Evolutionary conservation across 2,113 vertebrate genomes (phyloP).

Genomic region (Mirza zaza): DNA sequence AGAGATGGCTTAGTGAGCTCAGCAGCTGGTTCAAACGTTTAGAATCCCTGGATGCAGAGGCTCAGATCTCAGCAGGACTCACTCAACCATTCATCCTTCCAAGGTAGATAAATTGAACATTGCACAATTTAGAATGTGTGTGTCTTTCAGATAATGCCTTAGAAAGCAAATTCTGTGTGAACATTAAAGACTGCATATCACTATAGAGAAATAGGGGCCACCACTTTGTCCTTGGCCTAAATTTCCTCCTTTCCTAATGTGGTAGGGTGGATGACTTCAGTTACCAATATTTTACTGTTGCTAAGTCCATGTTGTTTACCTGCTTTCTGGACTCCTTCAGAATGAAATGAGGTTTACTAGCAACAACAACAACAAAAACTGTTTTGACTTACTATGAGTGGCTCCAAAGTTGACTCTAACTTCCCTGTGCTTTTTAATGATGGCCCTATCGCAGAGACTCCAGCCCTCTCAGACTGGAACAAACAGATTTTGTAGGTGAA

Average conservation of each 20-base stretch:
- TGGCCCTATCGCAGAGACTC: slow-evolving; percentile 14
- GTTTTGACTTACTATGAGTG: slow-evolving; percentile 10
- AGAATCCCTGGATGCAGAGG: slow-evolving; percentile 28
- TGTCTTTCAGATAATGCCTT: slow-evolving; percentile 75
- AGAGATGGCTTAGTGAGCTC: background rate
- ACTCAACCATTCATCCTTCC: slow-evolving; percentile 71
- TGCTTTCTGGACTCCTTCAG: slow-evolving; percentile 40
- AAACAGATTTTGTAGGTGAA: slow-evolving; percentile 55
- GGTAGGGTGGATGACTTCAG: background rate
- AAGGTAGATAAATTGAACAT: slow-evolving; percentile 75
- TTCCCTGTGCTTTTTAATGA: slow-evolving; percentile 52
- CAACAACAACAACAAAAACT: background rate
- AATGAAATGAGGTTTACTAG: slow-evolving; percentile 59
- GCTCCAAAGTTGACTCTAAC: slow-evolving; percentile 39
- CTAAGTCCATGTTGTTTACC: background rate
- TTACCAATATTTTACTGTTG: background rate
- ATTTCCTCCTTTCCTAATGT: slow-evolving; percentile 47
- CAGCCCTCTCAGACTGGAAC: slow-evolving; percentile 38
- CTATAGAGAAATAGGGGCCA: slow-evolving; percentile 58
- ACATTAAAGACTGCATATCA: slow-evolving; percentile 69
- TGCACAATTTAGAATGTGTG: slow-evolving; percentile 74
- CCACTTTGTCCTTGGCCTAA: slow-evolving; percentile 74
- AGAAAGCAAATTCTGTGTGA: slow-evolving; percentile 72
- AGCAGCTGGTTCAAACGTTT: slow-evolving; percentile 69
- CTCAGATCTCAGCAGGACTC: slow-evolving; percentile 77